Evolutionary conservation across 2,113 vertebrate species (phyloP).

Genomic region (Lophochroa leadbeateri): DNA sequence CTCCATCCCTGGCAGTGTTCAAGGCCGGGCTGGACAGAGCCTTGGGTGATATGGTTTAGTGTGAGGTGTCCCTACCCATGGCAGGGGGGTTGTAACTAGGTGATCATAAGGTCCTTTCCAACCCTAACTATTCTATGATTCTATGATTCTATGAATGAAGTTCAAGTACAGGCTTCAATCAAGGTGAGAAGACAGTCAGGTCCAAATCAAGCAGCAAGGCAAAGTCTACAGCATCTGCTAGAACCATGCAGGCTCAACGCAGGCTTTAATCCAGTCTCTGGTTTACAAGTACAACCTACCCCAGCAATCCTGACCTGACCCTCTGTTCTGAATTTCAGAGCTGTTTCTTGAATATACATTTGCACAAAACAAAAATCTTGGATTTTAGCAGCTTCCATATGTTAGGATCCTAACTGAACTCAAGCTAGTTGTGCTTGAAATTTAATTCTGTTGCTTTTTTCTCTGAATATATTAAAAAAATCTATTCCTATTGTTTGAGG

Average conservation of each 20-base stretch:
- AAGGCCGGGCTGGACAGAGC: too few relatives aligned
- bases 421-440: neutral
- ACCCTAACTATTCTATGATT: too few relatives aligned
- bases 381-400: neutral
- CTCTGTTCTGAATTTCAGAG: neutral
- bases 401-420: neutral
- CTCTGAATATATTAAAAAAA: neutral
- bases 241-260: neutral
- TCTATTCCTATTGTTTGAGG: neutral
- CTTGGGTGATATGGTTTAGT: too few relatives aligned
- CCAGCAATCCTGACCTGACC: neutral
- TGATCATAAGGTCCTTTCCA: too few relatives aligned
- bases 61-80: too few relatives aligned
- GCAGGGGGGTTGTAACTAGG: too few relatives aligned
- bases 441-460: neutral
- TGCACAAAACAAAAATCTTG: neutral
- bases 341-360: neutral
- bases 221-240: neutral
- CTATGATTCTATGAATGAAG: neutral
- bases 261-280: neutral
- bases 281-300: neutral
- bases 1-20: too few relatives aligned
- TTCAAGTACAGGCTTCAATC: neutral
- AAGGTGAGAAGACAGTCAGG: neutral
- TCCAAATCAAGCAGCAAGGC: neutral